A percentile compares a stretch with the other conserved stretches of the same genome.
Conservation (phyloP, 2,797 vertebrate genomes). For the Arremon aurantiirostris region DNA sequence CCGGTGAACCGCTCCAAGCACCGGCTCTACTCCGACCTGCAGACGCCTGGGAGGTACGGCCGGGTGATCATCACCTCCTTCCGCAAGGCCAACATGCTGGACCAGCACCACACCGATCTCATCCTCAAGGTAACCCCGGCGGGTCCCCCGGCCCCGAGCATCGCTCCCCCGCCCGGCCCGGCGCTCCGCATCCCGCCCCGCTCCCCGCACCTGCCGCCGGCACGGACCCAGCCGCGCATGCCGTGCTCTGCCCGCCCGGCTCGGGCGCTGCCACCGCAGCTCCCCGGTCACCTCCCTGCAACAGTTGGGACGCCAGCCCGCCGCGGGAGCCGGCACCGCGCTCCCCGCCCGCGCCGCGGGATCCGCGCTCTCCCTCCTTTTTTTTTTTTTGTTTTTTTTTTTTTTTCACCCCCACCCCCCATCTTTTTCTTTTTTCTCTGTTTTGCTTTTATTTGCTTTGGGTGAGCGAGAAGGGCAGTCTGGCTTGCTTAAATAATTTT, state of each 20-base stretch:
- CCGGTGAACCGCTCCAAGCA: constrained; percentile 95
- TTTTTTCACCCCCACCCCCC: too few relatives aligned
- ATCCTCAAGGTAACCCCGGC: constrained; percentile 86
- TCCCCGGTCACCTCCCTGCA: constrained; percentile 44
- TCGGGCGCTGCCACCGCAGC: background rate
- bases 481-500: background rate
- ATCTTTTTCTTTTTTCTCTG: accelerated
- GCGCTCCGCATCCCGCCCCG: background rate
- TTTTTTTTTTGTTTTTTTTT: too few relatives aligned
- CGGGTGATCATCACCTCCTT: constrained; percentile 91
- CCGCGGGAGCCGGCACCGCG: constrained; percentile 7
- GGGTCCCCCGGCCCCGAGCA: background rate
- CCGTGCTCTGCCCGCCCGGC: background rate
- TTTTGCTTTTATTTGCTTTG: background rate
- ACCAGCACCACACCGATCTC: constrained; percentile 87
- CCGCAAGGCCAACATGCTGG: constrained; percentile 91
- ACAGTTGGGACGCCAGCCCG: constrained; percentile 59
- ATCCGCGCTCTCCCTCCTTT: background rate
- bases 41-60: constrained; percentile 94
- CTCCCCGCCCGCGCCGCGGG: background rate
- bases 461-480: background rate
- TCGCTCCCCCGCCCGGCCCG: background rate
- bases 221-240: background rate
- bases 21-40: constrained; percentile 95
- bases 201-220: background rate